phyloP scores from a whole-genome alignment of 2,113 vertebrate genomes.

The Emydocephalus ijimae region DNA sequence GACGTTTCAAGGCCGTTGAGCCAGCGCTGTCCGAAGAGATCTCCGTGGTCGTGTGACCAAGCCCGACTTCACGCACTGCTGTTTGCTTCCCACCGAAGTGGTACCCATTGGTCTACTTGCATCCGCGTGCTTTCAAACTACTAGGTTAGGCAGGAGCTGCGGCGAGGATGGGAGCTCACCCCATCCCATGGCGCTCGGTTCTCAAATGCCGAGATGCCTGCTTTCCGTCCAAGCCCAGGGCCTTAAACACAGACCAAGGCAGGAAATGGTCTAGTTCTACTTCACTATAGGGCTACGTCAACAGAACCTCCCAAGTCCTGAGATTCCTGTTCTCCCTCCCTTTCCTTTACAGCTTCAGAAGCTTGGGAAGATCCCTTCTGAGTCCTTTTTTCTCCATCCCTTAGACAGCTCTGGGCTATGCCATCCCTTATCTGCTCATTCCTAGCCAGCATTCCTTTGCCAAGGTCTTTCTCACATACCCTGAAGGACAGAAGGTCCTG shows the following conservation, averaged over 20 bases:
- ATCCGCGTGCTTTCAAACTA: background rate
- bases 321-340: background rate
- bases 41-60: background rate
- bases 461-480: background rate
- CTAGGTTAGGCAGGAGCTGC: background rate
- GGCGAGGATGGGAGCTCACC: background rate
- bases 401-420: background rate
- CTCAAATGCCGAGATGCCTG: background rate
- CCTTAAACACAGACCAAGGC: background rate
- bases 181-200: fast-evolving
- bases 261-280: background rate
- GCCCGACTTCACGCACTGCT: background rate
- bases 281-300: background rate
- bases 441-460: background rate
- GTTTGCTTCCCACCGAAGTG: background rate
- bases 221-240: background rate
- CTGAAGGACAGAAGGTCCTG: background rate
- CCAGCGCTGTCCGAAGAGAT: background rate
- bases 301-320: background rate
- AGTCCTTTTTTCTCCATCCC: background rate
- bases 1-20: background rate
- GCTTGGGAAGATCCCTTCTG: background rate
- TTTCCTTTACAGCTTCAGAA: background rate
- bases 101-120: background rate
- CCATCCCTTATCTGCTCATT: background rate